phyloP scores from a whole-genome alignment of 2,113 vertebrate genomes.

The Heterotilapia buettikoferi region DNA sequence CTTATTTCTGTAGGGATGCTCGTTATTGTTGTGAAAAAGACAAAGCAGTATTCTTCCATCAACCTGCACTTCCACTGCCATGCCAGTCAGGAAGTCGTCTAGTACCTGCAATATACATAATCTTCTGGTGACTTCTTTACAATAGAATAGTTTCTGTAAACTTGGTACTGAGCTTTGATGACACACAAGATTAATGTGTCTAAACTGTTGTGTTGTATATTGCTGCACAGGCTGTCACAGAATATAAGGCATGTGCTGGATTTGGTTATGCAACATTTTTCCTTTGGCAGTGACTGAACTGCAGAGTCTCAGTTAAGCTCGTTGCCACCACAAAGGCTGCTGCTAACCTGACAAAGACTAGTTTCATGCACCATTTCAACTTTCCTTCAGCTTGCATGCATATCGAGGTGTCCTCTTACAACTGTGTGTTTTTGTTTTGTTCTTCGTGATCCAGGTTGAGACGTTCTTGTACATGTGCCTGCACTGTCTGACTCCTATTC shows the following conservation, averaged over 20 bases:
- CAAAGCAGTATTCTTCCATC: neutral
- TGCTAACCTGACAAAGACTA: neutral
- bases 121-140: neutral
- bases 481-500: neutral
- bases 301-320: conserved; percentile 17
- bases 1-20: neutral
- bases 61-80: neutral
- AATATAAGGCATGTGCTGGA: conserved; percentile 13
- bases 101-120: neutral
- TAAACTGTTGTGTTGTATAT: neutral
- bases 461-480: neutral
- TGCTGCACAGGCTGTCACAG: neutral
- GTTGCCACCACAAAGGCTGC: neutral
- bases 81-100: neutral
- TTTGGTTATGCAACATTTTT: conserved; percentile 23
- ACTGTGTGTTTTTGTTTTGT: neutral
- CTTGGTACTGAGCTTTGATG: neutral
- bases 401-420: neutral
- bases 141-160: neutral
- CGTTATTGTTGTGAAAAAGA: neutral
- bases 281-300: conserved; percentile 11
- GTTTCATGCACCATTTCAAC: neutral
- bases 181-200: neutral
- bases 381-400: neutral
- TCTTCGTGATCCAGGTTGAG: neutral